These are phyloP conservation scores for Xestia c-nigrum DNA, from an alignment of 2,888 invertebrate species.

Conservation along the genomic window DNA sequence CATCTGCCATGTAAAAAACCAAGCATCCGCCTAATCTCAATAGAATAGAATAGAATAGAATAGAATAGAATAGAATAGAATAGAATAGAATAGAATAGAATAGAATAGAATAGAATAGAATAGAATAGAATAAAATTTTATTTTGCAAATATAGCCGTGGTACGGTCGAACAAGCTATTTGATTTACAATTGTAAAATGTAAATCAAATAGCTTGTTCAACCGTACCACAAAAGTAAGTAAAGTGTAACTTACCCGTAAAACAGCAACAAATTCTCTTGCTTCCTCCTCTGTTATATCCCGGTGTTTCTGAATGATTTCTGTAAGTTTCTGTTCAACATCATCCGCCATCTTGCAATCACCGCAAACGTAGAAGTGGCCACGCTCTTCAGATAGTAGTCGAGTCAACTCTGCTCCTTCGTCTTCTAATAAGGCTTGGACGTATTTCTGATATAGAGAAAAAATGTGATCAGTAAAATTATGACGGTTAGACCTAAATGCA, in stretches of 20 bases:
- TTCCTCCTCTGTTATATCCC: slow-evolving; percentile 93
- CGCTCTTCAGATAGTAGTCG: slow-evolving; percentile 93
- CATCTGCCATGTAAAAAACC: background rate
- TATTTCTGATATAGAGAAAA: slow-evolving; percentile 92
- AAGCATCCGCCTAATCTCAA: background rate
- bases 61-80: too few species aligned
- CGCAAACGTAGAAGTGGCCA: slow-evolving; percentile 98
- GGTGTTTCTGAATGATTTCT: slow-evolving; percentile 92
- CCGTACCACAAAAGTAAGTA: too few species aligned
- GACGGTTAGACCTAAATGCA: background rate
- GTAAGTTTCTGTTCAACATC: slow-evolving; percentile 97
- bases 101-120: too few species aligned
- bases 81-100: too few species aligned
- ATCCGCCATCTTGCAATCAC: slow-evolving; percentile 99
- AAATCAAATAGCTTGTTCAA: too few species aligned
- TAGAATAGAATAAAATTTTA: too few species aligned
- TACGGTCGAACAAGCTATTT: too few species aligned
- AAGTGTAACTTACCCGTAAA: slow-evolving; percentile 92
- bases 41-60: too few species aligned
- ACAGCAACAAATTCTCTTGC: slow-evolving; percentile 95
- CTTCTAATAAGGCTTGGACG: slow-evolving; percentile 96
- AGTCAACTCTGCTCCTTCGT: slow-evolving; percentile 94
- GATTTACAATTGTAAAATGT: too few species aligned
- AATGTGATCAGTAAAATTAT: background rate
- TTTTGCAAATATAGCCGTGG: too few species aligned